Conservation (phyloP, 2,888 invertebrate species). For the Lasiommata megera region DNA sequence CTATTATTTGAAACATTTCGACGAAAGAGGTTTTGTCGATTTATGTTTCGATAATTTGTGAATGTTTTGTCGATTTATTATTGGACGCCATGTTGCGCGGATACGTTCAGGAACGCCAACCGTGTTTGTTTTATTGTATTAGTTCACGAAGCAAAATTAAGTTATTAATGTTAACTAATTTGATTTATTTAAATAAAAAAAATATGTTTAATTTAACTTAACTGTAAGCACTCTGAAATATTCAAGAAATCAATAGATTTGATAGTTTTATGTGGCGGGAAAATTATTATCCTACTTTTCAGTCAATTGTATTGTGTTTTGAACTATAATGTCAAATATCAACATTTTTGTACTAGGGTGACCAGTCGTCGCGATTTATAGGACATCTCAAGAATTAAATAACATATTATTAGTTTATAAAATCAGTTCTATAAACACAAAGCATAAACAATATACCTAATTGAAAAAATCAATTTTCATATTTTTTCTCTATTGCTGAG, state of each 20-base stretch:
- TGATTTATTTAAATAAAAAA: no score
- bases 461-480: no score
- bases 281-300: no score
- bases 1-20: conserved; percentile 48
- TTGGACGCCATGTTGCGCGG: conserved; percentile 37
- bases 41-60: conserved; percentile 30
- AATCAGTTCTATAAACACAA: no score
- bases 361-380: not conserved
- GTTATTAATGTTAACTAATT: no score
- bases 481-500: no score
- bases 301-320: not conserved
- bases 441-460: no score
- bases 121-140: not conserved
- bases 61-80: conserved; percentile 34
- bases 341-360: not conserved
- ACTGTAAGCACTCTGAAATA: no score
- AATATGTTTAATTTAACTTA: no score
- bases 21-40: conserved; percentile 30
- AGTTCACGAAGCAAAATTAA: conserved; percentile 13
- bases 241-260: no score
- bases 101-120: conserved; percentile 34
- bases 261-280: no score
- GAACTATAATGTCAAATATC: not conserved
- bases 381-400: not conserved
- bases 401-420: no score